These are phyloP conservation scores for Volucella inanis DNA, from an alignment of 2,888 invertebrate genomes.

Conservation along the genomic window DNA sequence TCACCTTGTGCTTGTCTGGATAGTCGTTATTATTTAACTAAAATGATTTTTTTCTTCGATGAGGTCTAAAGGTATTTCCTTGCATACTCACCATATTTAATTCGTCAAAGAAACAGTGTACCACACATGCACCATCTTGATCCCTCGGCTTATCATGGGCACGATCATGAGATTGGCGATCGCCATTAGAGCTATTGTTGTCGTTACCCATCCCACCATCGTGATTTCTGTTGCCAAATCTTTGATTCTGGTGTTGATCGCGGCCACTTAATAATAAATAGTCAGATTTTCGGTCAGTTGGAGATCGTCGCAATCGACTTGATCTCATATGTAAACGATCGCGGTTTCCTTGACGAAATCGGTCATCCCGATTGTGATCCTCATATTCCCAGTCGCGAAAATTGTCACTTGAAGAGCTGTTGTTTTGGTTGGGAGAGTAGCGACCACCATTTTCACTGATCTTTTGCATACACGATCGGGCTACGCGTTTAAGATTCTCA, in stretches of 20 bases:
- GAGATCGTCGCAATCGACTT: constrained; percentile 77
- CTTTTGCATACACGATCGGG: constrained; percentile 85
- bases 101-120: constrained; percentile 89
- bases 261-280: constrained; percentile 7
- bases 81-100: constrained; percentile 86
- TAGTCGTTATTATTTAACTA: constrained; percentile 81
- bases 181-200: constrained; percentile 44
- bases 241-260: constrained; percentile 75
- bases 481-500: constrained; percentile 85
- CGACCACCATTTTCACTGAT: constrained; percentile 74
- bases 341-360: constrained; percentile 75
- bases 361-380: constrained; percentile 74
- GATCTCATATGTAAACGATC: constrained; percentile 71
- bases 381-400: constrained; percentile 76
- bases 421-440: constrained; percentile 43
- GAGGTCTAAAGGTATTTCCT: neutral
- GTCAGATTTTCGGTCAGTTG: constrained; percentile 65
- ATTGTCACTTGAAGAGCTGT: constrained; percentile 22
- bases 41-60: constrained; percentile 20
- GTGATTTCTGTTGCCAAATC: constrained; percentile 49
- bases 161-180: constrained; percentile 2
- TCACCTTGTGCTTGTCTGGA: constrained; percentile 87
- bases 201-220: constrained; percentile 36
- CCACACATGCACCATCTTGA: constrained; percentile 84
- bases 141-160: constrained; percentile 44